Evolutionary conservation across 2,888 invertebrate genomes (phyloP), one percentile per base, ranked within the genome.

Genomic region (Ichneumoninae sp.): DNA sequence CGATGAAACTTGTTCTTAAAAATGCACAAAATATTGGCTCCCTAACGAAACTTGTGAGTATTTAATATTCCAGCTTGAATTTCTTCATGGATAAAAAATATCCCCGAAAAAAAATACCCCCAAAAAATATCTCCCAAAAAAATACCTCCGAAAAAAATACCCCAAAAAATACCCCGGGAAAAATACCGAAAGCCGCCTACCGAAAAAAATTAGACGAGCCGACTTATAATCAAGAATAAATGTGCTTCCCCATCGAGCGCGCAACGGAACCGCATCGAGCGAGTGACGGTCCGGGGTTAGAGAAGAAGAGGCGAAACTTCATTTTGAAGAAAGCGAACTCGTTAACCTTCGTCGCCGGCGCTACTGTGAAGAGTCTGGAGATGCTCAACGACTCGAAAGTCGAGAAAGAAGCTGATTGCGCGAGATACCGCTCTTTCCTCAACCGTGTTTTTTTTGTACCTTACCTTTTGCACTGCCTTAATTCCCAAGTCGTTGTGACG

Each of bases 281-380:
- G 54, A n/a, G 36, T 50, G 80, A 52, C 69, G 33, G 47, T 68
- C n/a, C 72, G 40, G 60, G 57, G 60, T 44, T 30, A 69, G 74
- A 62, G 50, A 62, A 22, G 16, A 10, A 40, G 40, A 74, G 66
- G 33, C 68, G 30, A 52, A 57, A 36, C 13, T 52, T 66, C 70
- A 65, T 65, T 72, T 71, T 44, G 44, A 13, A 47, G 30, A 77
- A 77, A 77, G 57, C 82, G 77, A 77, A 71, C 82, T 82, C 82
- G 77, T 82, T 82, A 82, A 77, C 71, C 66, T 68, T 72, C 65
- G 54, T 66, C 54, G 57, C n/a, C 2, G 57, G 30, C 30, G 40
- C 50, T 36, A 57, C 50, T 52, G 50, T 19, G 47, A 77, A 22
- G 26, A 44, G 50, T 47, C 54, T 68, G 50, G 19, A 66, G 66